Percentiles rank a stretch among this genome's conserved stretches.
Evolutionary conservation across 2,113 vertebrate species (phyloP).

Genomic region (Cervus canadensis): DNA sequence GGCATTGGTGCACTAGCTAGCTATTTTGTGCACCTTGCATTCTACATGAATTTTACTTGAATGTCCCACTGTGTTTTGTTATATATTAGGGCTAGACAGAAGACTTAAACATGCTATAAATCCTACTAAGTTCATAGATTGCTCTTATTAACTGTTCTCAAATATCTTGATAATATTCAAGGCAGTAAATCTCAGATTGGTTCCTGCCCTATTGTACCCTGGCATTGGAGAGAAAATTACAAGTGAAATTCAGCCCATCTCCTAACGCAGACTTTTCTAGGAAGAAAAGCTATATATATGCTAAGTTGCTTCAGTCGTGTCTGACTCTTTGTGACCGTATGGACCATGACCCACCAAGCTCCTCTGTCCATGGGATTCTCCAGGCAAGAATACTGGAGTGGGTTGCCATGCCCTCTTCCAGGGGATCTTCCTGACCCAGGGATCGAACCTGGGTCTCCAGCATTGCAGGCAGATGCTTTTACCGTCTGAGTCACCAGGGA

Average conservation of each 20-base stretch:
- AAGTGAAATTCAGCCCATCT: neutral
- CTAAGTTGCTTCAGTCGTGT: neutral
- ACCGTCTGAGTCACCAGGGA: neutral
- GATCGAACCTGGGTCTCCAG: neutral
- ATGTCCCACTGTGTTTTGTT: conserved; percentile 10
- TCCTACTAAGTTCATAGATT: conserved; percentile 40
- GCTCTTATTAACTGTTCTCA: conserved; percentile 56
- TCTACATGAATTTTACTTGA: conserved; percentile 28
- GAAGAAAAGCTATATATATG: neutral
- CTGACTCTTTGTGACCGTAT: neutral
- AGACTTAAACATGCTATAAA: conserved; percentile 57
- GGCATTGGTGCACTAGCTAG: neutral
- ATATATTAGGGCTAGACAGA: conserved; percentile 39
- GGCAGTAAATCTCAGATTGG: conserved; percentile 31
- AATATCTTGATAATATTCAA: conserved; percentile 39
- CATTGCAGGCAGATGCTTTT: neutral
- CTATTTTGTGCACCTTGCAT: neutral
- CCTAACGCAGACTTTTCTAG: neutral
- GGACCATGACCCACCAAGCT: neutral
- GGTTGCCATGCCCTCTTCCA: neutral
- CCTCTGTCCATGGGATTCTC: neutral
- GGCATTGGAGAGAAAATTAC: neutral
- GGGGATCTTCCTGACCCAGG: neutral
- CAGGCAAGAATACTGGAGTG: neutral
- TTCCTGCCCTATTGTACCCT: neutral